Percentiles rank a stretch among this genome's conserved stretches.
Evolutionary conservation across 2,113 vertebrate genomes (phyloP).

Genomic region (Antigone vipio): DNA sequence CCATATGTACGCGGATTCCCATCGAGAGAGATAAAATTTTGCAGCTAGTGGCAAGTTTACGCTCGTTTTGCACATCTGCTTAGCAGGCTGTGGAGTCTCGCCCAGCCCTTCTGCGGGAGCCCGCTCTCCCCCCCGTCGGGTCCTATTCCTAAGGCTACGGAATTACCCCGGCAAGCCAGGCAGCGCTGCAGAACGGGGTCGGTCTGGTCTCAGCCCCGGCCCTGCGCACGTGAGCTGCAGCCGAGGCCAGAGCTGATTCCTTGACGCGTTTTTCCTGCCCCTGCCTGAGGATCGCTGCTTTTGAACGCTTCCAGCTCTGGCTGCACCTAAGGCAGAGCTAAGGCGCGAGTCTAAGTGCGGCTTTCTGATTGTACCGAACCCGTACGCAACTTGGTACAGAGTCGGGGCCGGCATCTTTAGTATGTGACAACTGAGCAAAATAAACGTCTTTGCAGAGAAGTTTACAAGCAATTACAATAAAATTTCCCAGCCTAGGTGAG

Average conservation of each 20-base stretch:
- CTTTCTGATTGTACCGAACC: neutral
- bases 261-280: no score
- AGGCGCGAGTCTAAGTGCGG: neutral
- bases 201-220: neutral
- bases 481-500: neutral
- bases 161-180: fast-evolving
- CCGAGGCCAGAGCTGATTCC: neutral
- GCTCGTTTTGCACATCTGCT: neutral
- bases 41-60: neutral
- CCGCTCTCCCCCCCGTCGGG: fast-evolving
- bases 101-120: neutral
- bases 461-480: neutral
- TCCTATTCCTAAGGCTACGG: no score
- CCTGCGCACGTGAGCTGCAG: neutral
- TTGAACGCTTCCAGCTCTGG: neutral
- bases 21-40: no score
- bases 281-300: no score
- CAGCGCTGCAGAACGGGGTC: no score
- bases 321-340: neutral
- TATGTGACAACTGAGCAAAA: neutral
- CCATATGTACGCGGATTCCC: neutral
- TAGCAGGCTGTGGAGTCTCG: neutral
- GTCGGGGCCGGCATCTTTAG: no score
- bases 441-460: neutral
- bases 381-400: neutral